Evolutionary conservation across 2,113 vertebrate genomes (phyloP).

Genomic region (Varanus komodoensis): DNA sequence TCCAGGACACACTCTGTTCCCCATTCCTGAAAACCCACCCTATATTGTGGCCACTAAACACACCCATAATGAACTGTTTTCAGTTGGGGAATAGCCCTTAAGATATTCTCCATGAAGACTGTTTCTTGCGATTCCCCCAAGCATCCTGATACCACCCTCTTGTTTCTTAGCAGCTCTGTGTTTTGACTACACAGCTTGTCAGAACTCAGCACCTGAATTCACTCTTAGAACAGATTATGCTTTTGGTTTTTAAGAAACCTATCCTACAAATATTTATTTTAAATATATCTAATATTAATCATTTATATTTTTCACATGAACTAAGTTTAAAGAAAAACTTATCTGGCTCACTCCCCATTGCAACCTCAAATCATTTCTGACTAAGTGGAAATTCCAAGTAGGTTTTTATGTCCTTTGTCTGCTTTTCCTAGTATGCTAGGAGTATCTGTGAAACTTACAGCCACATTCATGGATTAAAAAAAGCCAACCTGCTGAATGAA

Average conservation of each 20-base stretch:
- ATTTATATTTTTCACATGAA: not conserved
- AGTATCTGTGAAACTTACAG: not conserved
- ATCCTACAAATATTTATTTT: not conserved
- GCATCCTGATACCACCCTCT: not conserved
- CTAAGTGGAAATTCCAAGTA: not conserved
- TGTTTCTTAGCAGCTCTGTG: not conserved
- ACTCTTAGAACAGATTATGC: not conserved
- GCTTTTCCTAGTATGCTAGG: no score
- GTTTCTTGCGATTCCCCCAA: not conserved
- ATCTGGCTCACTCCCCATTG: not conserved
- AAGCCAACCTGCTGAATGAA: not conserved
- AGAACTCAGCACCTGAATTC: not conserved
- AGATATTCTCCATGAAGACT: not conserved
- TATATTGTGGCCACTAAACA: not conserved
- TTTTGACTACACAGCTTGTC: not conserved
- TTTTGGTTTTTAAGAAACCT: not conserved
- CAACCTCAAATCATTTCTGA: not conserved
- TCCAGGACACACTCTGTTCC: not conserved
- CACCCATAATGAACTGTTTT: not conserved
- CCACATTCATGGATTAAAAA: not conserved
- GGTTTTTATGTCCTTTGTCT: not conserved
- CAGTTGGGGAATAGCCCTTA: no score
- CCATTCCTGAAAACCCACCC: not conserved
- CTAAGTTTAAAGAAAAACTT: slow-evolving; percentile 3
- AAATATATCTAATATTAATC: not conserved